phyloP scores from a whole-genome alignment of 2,113 vertebrate species.

The Garra rufa region DNA sequence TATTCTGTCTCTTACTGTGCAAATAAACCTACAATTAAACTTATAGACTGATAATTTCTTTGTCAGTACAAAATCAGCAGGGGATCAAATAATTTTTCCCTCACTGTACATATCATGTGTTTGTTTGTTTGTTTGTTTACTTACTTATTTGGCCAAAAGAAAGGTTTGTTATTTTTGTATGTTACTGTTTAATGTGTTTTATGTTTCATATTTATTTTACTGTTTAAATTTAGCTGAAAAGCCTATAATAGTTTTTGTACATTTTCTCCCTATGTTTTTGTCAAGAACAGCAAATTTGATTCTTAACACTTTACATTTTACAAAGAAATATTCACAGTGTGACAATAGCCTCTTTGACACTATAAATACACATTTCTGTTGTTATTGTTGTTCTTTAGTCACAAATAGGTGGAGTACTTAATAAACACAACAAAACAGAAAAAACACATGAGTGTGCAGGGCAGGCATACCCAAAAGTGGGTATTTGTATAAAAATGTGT shows the following conservation, averaged over 20 bases:
- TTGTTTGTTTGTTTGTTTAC: too few relatives aligned
- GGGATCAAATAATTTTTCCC: too few relatives aligned
- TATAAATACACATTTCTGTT: background rate
- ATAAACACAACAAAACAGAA: background rate
- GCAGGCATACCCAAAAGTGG: background rate
- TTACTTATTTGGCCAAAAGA: background rate
- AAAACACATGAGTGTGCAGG: background rate
- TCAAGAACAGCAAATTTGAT: background rate
- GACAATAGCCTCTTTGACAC: background rate
- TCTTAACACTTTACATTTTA: background rate
- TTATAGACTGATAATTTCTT: too few relatives aligned
- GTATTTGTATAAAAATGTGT: background rate
- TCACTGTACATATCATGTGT: too few relatives aligned
- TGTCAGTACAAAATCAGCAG: too few relatives aligned
- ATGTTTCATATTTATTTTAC: background rate
- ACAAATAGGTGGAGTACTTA: too few relatives aligned
- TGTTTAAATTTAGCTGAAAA: background rate
- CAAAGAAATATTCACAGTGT: background rate
- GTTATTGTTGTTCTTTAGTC: too few relatives aligned
- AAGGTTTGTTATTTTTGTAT: background rate
- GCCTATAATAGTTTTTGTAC: background rate
- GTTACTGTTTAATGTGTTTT: background rate
- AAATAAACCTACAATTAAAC: too few relatives aligned
- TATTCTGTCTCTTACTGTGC: too few relatives aligned
- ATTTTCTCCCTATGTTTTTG: background rate